Evolutionary conservation across 2,113 vertebrate species (phyloP).

Genomic region (Ptilorrhoa leucosticta): DNA sequence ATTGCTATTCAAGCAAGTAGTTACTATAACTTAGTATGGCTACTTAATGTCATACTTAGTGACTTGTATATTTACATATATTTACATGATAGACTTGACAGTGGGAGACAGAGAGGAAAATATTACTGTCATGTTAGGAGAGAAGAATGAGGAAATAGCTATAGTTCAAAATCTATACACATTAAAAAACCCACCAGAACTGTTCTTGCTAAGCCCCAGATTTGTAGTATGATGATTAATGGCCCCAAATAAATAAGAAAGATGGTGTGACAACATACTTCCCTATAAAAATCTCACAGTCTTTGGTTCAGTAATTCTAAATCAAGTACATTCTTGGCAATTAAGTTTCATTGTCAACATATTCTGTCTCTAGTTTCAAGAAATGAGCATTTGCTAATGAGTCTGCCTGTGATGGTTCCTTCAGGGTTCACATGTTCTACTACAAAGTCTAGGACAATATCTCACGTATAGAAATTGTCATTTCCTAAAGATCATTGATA

Average conservation of each 20-base stretch:
- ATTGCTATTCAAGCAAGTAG: not conserved
- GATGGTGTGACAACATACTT: not conserved
- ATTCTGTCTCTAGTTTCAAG: conserved; percentile 18
- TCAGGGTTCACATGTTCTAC: not conserved
- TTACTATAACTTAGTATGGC: not conserved
- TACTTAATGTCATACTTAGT: not conserved
- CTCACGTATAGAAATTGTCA: not conserved
- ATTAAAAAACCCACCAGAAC: not conserved
- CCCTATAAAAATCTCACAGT: not conserved
- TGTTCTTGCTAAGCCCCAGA: not conserved
- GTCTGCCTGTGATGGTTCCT: not conserved
- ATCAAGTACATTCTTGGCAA: conserved; percentile 4
- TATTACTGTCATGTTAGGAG: not conserved
- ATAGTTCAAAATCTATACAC: not conserved
- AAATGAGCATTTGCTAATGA: conserved; percentile 24
- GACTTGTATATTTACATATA: not conserved
- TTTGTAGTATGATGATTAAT: conserved; percentile 3
- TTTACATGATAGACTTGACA: not conserved
- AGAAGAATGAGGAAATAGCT: not conserved
- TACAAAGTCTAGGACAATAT: not conserved
- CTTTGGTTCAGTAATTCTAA: conserved; percentile 30
- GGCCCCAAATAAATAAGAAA: not conserved
- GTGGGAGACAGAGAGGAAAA: not conserved
- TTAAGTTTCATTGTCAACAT: conserved; percentile 24
- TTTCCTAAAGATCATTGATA: not conserved